Percentiles rank a stretch among this genome's conserved stretches.
Conservation (phyloP, 1,140 invertebrate species). For the Anastrepha obliqua region DNA sequence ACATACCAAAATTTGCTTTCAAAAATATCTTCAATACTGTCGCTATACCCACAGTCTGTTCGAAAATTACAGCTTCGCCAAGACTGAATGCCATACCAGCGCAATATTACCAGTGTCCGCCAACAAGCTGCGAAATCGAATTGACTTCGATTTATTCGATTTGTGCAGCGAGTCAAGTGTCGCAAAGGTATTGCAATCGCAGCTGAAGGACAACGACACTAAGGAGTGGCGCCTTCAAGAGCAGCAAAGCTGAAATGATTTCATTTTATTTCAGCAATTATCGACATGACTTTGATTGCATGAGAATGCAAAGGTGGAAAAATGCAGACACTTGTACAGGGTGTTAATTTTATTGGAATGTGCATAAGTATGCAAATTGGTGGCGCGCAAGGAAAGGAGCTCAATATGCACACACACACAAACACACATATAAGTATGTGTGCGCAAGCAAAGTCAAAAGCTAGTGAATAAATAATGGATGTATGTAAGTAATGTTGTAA, state of each 20-base stretch:
- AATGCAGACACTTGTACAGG: constrained; percentile 9
- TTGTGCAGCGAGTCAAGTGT: constrained; percentile 4
- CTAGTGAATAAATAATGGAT: background rate
- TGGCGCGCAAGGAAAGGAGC: background rate
- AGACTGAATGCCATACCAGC: background rate
- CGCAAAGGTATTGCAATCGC: background rate
- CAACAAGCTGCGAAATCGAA: background rate
- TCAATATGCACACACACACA: background rate
- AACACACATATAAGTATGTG: background rate
- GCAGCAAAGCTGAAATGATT: background rate
- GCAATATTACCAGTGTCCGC: too few species aligned
- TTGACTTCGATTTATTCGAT: constrained; percentile 41
- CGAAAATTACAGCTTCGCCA: background rate
- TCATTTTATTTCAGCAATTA: constrained; percentile 33
- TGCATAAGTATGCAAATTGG: constrained; percentile 22
- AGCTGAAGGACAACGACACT: constrained; percentile 8
- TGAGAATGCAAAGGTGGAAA: background rate
- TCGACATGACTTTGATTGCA: constrained; percentile 26
- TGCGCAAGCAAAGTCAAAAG: background rate
- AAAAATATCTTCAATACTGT: too few species aligned
- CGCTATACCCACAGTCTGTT: too few species aligned
- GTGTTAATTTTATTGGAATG: constrained; percentile 48
- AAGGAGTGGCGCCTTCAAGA: constrained; percentile 3
- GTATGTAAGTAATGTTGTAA: background rate
- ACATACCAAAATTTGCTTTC: too few species aligned